phyloP scores from a whole-genome alignment of 2,888 invertebrate species.

The Amiota communis region DNA sequence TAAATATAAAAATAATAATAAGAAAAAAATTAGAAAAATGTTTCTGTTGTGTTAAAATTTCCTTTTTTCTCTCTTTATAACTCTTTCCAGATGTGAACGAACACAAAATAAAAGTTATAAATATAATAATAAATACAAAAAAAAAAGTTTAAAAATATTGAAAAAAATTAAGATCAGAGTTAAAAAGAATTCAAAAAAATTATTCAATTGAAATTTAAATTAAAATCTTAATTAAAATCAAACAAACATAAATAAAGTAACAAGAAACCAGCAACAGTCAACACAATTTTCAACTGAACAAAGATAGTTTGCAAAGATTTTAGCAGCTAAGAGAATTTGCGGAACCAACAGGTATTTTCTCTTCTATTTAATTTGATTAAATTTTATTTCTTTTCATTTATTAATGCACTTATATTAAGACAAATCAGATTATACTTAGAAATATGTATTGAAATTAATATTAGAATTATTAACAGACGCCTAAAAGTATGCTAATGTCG shows the following conservation, averaged over 20 bases:
- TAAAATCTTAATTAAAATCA: conserved; percentile 27
- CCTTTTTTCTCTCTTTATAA: background rate
- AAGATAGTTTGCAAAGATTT: conserved; percentile 46
- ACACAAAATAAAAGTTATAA: conserved; percentile 11
- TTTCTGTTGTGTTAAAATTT: conserved; percentile 1
- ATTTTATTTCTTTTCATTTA: too few species aligned
- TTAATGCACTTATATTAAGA: background rate
- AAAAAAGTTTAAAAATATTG: conserved; percentile 19
- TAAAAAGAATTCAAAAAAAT: conserved; percentile 20
- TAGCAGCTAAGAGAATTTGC: conserved; percentile 65
- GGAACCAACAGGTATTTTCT: conserved; percentile 66
- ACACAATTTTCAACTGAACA: conserved; percentile 45
- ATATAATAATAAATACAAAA: background rate
- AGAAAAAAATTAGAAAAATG: background rate
- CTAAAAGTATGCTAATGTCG: too few species aligned
- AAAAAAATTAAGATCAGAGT: background rate
- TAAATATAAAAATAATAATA: background rate
- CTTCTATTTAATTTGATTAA: background rate
- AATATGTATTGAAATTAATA: too few species aligned
- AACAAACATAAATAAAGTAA: conserved; percentile 34
- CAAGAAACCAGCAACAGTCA: conserved; percentile 23
- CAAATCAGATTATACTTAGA: too few species aligned
- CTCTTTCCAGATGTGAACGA: conserved; percentile 44
- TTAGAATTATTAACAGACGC: too few species aligned
- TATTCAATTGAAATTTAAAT: conserved; percentile 31